A percentile compares a stretch with the other conserved stretches of the same genome.
Conservation (phyloP, 2,888 invertebrate genomes). For the Pediacus dermestoides region DNA sequence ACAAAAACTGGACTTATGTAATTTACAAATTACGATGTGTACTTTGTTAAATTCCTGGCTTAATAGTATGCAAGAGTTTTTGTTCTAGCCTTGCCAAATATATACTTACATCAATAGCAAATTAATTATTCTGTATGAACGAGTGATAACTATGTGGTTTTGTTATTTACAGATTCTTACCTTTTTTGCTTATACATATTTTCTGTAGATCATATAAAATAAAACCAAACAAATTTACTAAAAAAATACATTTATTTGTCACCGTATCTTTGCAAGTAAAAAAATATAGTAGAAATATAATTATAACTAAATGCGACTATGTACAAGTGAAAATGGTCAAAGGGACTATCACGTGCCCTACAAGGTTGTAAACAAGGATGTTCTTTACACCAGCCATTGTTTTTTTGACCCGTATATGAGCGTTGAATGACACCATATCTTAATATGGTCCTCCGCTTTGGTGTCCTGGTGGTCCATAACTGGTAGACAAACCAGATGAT, state of each 20-base stretch:
- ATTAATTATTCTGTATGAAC: too few relatives aligned
- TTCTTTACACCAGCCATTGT: conserved; percentile 9
- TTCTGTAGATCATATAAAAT: too few relatives aligned
- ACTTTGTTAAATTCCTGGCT: too few relatives aligned
- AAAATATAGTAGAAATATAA: conserved; percentile 30
- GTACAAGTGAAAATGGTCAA: conserved; percentile 29
- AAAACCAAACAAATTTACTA: conserved; percentile 14
- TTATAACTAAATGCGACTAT: conserved; percentile 31
- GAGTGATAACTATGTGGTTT: too few relatives aligned
- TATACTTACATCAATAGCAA: too few relatives aligned
- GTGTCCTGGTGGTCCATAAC: conserved; percentile 45
- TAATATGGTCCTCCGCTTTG: conserved; percentile 34
- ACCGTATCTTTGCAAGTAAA: conserved; percentile 40
- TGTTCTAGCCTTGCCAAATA: too few relatives aligned
- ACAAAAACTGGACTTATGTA: too few relatives aligned
- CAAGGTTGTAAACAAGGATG: conserved; percentile 20
- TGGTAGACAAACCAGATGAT: conserved; percentile 30
- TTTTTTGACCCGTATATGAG: conserved; percentile 23
- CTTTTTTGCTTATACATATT: too few relatives aligned
- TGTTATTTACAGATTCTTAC: too few relatives aligned
- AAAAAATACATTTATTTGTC: conserved; percentile 48
- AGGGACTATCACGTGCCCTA: conserved; percentile 23
- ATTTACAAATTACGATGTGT: too few relatives aligned
- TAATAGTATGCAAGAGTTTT: too few relatives aligned
- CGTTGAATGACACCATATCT: conserved; percentile 8